Evolutionary conservation across 1,140 invertebrate species (phyloP).

Genomic region (Drosophila subpulchrella): DNA sequence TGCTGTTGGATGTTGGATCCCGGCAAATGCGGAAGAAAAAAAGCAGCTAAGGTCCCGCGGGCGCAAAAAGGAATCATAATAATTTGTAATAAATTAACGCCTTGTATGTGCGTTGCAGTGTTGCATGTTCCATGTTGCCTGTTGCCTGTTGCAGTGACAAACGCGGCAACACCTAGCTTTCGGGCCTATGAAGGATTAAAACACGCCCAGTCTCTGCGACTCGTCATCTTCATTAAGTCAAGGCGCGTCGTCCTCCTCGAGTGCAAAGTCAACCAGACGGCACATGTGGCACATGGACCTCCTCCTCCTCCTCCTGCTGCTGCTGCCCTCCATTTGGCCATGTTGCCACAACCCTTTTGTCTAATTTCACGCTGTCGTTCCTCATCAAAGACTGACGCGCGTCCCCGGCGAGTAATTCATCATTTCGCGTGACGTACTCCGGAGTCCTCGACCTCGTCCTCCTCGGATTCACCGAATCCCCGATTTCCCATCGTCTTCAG

Average conservation of each 20-base stretch:
- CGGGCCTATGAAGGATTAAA: constrained; percentile 64
- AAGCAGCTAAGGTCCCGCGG: constrained; percentile 9
- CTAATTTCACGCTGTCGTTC: constrained; percentile 82
- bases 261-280: constrained; percentile 57
- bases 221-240: constrained; percentile 81
- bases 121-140: not conserved
- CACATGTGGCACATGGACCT: constrained; percentile 42
- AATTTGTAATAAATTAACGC: constrained; percentile 84
- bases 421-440: constrained; percentile 79
- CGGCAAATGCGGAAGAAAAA: constrained; percentile 39
- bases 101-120: constrained; percentile 34
- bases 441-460: constrained; percentile 32
- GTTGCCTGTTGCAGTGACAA: constrained; percentile 33
- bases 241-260: constrained; percentile 66
- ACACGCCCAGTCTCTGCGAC: constrained; percentile 49
- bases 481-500: constrained; percentile 8
- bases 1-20: constrained; percentile 39
- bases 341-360: constrained; percentile 71
- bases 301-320: not conserved
- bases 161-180: constrained; percentile 54
- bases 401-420: constrained; percentile 82
- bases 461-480: constrained; percentile 9
- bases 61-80: constrained; percentile 76
- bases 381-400: constrained; percentile 81
- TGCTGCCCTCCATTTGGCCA: constrained; percentile 19